Conservation (phyloP, 2,888 invertebrate genomes). For the Scelioninae gen. 2 region DNA sequence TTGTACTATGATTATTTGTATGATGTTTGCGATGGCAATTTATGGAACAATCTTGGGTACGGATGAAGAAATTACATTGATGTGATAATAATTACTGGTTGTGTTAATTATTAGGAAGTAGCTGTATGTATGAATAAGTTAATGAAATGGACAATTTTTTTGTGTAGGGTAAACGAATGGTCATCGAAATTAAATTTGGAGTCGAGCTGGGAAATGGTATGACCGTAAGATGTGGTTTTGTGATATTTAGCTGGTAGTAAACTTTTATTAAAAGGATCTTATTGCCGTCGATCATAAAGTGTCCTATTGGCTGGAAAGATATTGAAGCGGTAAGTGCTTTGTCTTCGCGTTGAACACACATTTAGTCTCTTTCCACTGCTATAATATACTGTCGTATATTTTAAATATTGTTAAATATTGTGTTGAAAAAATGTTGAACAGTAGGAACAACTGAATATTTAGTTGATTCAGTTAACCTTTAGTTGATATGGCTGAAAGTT, state of each 20-base stretch:
- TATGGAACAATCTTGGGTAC: no score
- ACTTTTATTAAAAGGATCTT: conserved; percentile 68
- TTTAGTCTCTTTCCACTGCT: conserved; percentile 46
- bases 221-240: conserved; percentile 55
- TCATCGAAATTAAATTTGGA: conserved; percentile 21
- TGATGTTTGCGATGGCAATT: no score
- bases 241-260: conserved; percentile 70
- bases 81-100: no score
- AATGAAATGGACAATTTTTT: conserved; percentile 1
- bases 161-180: not conserved
- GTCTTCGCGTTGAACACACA: conserved; percentile 36
- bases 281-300: conserved; percentile 61
- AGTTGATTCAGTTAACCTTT: no score
- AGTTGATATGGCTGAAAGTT: no score
- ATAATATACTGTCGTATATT: no score
- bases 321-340: conserved; percentile 45
- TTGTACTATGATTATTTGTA: no score
- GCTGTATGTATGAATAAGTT: not conserved
- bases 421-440: no score
- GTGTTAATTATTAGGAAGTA: no score
- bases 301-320: conserved; percentile 51
- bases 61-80: no score
- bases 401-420: no score
- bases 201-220: conserved; percentile 21
- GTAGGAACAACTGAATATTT: no score